Base-by-base conservation (phyloP, 2,888 invertebrate species). In the Eumacrocentrus americanus region DNA sequence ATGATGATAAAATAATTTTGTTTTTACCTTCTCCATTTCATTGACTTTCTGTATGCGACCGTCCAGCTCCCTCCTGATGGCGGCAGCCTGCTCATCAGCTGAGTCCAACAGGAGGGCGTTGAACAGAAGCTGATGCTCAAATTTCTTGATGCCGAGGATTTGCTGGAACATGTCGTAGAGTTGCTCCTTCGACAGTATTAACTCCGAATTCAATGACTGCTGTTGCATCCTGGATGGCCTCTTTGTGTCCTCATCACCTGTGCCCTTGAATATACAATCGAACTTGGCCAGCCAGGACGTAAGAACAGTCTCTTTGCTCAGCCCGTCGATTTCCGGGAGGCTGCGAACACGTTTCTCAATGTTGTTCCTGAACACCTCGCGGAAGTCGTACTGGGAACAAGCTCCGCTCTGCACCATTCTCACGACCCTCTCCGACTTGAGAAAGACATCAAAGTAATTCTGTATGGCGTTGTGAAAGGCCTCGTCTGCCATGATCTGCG, bases 131-230 rank as follows among this genome's bases (percentile, higher is more conserved):
- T 99, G 99, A 83, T 99, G 99, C 83, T 99, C 99, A 82, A 99
- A 99, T 83, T 99, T 99, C 85, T 99, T 99, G 56, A 99, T 94
- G 56, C 92, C 92, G 64, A 99, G 85, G 71, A 99, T 97, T 83
- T 98, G 98, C 82, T 99, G 99, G 83, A 99, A 99, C 96, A 99
- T 98, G 82, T 99, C 99, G 83, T 97, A 99, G 9, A 99, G 88
- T 81, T 99, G 99, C 80, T 99, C 99, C 84, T 99, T 99, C 73
- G 96, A 95, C 70, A 98, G 87, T 77, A 98, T 95, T 71, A 94
- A 86, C 82, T 98, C 98, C 52, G 93, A 95, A 83, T 92, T 98
- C 74, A 92, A 85, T 66, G 90, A 90, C 83, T 94, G 93, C 81
- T 92, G 92, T 82, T 94, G 94, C 82, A 93, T 91, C 69, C 94